Evolutionary conservation across 2,888 invertebrate genomes (phyloP).

Genomic region (Drosophila prolongata): DNA sequence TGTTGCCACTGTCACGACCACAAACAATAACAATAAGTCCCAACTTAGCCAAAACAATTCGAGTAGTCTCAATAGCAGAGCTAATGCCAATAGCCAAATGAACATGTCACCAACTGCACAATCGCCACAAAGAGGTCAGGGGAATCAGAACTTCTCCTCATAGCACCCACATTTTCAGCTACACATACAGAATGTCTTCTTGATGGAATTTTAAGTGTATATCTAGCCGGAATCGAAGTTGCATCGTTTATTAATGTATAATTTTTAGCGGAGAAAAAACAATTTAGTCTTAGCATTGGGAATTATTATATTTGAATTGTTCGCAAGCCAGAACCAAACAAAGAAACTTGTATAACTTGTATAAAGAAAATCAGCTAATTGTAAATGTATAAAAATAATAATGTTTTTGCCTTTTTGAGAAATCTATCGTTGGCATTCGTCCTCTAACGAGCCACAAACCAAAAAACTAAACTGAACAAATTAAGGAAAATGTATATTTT

Average conservation of each 20-base stretch:
- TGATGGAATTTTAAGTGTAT: conserved; percentile 70
- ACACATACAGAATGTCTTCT: conserved; percentile 70
- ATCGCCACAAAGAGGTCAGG: conserved; percentile 58
- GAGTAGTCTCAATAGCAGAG: conserved; percentile 53
- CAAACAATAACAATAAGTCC: conserved; percentile 73
- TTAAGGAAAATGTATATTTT: conserved; percentile 65
- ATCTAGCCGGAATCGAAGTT: conserved; percentile 13
- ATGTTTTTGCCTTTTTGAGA: conserved; percentile 75
- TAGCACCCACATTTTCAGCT: conserved; percentile 62
- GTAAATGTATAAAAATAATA: conserved; percentile 48
- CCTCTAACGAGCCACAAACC: conserved; percentile 48
- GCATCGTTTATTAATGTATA: conserved; percentile 42
- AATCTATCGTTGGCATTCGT: conserved; percentile 74
- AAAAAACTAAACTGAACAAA: conserved; percentile 32
- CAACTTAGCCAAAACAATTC: conserved; percentile 70
- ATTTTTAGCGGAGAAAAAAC: conserved; percentile 62
- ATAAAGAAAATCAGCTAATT: conserved; percentile 54
- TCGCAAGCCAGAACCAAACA: conserved; percentile 15
- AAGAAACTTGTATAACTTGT: conserved; percentile 63
- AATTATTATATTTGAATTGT: conserved; percentile 33
- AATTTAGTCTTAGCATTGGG: conserved; percentile 31
- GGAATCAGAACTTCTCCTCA: conserved; percentile 54
- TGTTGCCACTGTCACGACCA: conserved; percentile 74
- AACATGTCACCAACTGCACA: conserved; percentile 52
- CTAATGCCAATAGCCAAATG: conserved; percentile 53